Evolutionary conservation across 2,888 invertebrate species (phyloP), one percentile per base, ranked within the genome.

Genomic region (Reticulitermes lucifugus): DNA sequence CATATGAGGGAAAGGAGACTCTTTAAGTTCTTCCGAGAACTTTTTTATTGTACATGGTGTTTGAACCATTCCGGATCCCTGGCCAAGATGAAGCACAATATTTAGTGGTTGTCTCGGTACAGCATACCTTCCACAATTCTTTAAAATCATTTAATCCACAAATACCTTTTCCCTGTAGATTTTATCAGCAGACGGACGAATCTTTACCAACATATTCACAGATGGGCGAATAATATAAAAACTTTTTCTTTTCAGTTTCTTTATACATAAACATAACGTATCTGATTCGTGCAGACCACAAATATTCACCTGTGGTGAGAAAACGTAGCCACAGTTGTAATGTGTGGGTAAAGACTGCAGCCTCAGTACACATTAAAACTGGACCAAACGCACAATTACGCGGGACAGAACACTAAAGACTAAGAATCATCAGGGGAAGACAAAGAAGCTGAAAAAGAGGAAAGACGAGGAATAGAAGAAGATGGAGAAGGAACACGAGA

Each of bases 51-150:
- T 18, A 55, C 55, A 25, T 10, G 25, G n/a, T n/a, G 65, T 65
- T 25, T n/a, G 65, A 65, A 0, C 65, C n/a, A 25, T 10, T 65
- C 9, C 25, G 65, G 9, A n/a, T 65, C 65, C 65, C 7, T 65
- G 51, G n/a, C 25, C 18, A 51, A 51, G 51, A 79, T 55, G 51
- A n/a, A 43, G 25, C 10, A 55, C 55, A 79, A 79, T 79, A 79
- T 79, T 79, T 79, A 79, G 51, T 51, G 79, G 79, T 79, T 25
- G 25, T 51, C 51, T 12, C 79, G 51, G 46, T 14, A 25, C 25
- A 21, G 51, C 55, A 46, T 79, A 25, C 79, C 25, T 29, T 46
- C 79, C 79, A 79, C 51, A 79, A 65, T 65, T 65, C 65, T 65
- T 65, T 65, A 25, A 65, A 65, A 65, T 65, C 65, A 65, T 65